These are phyloP conservation scores for Aphaenogaster floridana DNA, from an alignment of 1,140 invertebrate species.

Conservation along the genomic window DNA sequence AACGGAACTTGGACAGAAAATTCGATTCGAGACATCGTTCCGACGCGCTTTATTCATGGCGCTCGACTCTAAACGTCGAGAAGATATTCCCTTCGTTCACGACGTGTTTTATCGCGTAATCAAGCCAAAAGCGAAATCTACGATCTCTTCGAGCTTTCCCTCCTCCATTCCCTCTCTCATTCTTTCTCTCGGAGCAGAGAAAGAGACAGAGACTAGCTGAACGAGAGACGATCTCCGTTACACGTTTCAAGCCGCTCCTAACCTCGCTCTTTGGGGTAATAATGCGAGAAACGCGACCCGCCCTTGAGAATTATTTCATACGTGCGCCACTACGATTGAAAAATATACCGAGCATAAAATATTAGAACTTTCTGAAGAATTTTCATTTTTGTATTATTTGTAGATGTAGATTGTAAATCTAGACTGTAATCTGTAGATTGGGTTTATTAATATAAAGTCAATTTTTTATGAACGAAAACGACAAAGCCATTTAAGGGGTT, in stretches of 20 bases:
- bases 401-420: no score
- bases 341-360: not conserved
- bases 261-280: slow-evolving; percentile 1
- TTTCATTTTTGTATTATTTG: not conserved
- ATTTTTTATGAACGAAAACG: not conserved
- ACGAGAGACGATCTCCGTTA: slow-evolving; percentile 8
- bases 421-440: not conserved
- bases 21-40: slow-evolving; percentile 53
- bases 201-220: not conserved
- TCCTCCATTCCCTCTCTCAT: not conserved
- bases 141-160: slow-evolving; percentile 12
- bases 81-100: slow-evolving; percentile 56
- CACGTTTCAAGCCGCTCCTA: slow-evolving; percentile 14
- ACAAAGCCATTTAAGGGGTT: not conserved
- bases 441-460: not conserved
- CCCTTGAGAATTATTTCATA: slow-evolving; percentile 5
- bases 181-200: not conserved
- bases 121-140: slow-evolving; percentile 62
- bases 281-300: slow-evolving; percentile 25
- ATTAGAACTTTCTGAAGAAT: not conserved
- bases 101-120: slow-evolving; percentile 62
- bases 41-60: slow-evolving; percentile 46
- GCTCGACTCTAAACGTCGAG: slow-evolving; percentile 7
- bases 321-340: not conserved
- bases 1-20: slow-evolving; percentile 43